Evolutionary conservation across 1,140 invertebrate genomes (phyloP).

Genomic region (Calliphora vicina): DNA sequence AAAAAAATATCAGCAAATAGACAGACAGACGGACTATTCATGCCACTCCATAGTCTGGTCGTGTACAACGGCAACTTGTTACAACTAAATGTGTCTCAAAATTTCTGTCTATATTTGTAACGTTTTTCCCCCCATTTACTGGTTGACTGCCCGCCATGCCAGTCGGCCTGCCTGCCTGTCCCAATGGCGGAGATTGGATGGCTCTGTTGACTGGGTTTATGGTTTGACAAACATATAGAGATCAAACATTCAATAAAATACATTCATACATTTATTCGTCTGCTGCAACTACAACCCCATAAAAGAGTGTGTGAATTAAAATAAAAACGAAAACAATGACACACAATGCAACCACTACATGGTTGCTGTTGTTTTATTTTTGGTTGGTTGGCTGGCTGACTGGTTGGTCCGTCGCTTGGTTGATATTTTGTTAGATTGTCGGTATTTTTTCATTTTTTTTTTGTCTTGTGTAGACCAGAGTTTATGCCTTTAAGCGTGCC

Average conservation of each 20-base stretch:
- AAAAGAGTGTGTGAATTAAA: background rate
- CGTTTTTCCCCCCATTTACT: background rate
- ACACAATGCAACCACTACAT: background rate
- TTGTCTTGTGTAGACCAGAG: background rate
- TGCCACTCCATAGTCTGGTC: background rate
- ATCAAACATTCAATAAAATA: background rate
- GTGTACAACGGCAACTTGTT: background rate
- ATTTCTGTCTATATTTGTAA: background rate
- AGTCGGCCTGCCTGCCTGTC: background rate
- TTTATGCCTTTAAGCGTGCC: constrained; percentile 10
- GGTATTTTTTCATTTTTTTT: background rate
- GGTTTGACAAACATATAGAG: background rate
- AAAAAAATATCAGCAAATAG: background rate
- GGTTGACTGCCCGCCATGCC: background rate
- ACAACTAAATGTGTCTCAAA: constrained; percentile 5
- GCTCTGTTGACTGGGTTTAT: background rate
- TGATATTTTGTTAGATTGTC: background rate
- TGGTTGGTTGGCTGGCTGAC: background rate
- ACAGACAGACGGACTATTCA: too few species aligned
- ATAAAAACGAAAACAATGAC: background rate
- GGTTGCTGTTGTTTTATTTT: background rate
- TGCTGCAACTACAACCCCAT: background rate
- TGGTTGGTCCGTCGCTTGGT: background rate
- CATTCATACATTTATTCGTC: background rate
- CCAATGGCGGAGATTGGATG: background rate